Conservation (phyloP, 2,113 vertebrate species). For the Planiliza haematocheilus region DNA sequence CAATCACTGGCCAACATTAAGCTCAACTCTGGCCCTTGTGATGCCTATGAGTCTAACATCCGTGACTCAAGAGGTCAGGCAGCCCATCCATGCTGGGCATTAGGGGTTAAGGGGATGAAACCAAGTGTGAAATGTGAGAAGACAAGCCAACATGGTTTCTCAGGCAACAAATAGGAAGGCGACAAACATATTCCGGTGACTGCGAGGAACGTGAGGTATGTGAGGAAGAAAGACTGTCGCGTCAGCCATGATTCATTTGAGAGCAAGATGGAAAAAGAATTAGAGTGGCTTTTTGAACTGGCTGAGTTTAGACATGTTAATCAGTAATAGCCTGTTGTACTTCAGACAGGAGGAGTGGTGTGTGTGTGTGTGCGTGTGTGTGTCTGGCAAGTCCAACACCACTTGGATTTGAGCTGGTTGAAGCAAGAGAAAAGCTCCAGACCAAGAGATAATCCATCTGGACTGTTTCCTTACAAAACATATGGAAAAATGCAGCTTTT, state of each 20-base stretch:
- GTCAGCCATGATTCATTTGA: constrained; percentile 52
- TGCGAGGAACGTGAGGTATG: constrained; percentile 66
- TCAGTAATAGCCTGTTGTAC: constrained; percentile 79
- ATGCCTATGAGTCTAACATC: constrained; percentile 72
- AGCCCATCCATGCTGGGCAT: constrained; percentile 63
- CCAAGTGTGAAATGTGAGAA: constrained; percentile 84
- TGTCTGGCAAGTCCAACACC: constrained; percentile 65
- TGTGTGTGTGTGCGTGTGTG: constrained; percentile 37
- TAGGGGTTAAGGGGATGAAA: constrained; percentile 80
- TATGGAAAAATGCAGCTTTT: constrained; percentile 73
- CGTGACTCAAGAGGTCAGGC: constrained; percentile 77
- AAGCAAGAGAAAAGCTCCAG: constrained; percentile 64
- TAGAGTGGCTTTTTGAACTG: constrained; percentile 65
- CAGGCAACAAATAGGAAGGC: constrained; percentile 79
- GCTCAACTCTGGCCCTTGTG: constrained; percentile 53
- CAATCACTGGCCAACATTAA: constrained; percentile 51
- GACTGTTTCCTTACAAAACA: constrained; percentile 78
- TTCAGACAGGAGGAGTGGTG: constrained; percentile 67
- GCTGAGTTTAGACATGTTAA: constrained; percentile 77
- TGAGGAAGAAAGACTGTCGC: constrained; percentile 54
- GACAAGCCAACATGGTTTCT: constrained; percentile 83
- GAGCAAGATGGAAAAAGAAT: constrained; percentile 62
- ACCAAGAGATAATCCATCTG: constrained; percentile 79
- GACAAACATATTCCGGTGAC: constrained; percentile 74
- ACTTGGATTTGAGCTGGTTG: constrained; percentile 66